These are phyloP conservation scores for Shinisaurus crocodilurus DNA, from an alignment of 2,113 vertebrate genomes.

Conservation along the genomic window DNA sequence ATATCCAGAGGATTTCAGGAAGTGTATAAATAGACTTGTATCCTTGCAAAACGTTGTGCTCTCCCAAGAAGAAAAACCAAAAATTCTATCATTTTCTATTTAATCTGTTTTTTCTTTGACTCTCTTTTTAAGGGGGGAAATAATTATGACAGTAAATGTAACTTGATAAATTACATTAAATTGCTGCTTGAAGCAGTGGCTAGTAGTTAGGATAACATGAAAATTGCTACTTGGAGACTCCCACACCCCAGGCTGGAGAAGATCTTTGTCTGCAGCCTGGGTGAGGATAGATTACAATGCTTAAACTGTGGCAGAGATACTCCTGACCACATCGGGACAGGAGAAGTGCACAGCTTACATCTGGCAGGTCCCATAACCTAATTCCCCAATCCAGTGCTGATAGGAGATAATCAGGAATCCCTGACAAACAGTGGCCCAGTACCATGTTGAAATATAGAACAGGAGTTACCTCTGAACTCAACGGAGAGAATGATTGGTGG, in stretches of 20 bases:
- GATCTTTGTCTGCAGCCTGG: constrained; percentile 58
- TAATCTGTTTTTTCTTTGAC: constrained; percentile 46
- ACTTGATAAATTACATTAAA: constrained; percentile 62
- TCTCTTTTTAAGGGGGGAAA: constrained; percentile 55
- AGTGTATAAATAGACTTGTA: constrained; percentile 49
- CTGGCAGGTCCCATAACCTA: constrained; percentile 33
- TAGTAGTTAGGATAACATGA: constrained; percentile 50
- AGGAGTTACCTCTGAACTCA: background rate
- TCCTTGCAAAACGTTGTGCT: constrained; percentile 32
- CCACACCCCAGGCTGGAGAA: constrained; percentile 23
- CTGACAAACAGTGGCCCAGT: constrained; percentile 1
- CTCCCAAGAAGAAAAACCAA: constrained; percentile 23
- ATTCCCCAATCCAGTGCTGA: background rate
- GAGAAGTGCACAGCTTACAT: constrained; percentile 45
- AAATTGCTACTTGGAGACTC: constrained; percentile 62
- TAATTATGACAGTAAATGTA: constrained; percentile 61
- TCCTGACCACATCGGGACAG: constrained; percentile 42
- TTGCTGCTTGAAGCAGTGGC: constrained; percentile 48
- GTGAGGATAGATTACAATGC: constrained; percentile 29
- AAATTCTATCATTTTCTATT: constrained; percentile 53
- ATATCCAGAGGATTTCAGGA: constrained; percentile 56
- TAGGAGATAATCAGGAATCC: constrained; percentile 19
- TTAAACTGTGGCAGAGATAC: constrained; percentile 32
- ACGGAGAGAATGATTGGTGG: background rate
- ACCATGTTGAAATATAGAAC: background rate